Conservation (phyloP, 2,888 invertebrate species). For the Andrena haemorrhoa region DNA sequence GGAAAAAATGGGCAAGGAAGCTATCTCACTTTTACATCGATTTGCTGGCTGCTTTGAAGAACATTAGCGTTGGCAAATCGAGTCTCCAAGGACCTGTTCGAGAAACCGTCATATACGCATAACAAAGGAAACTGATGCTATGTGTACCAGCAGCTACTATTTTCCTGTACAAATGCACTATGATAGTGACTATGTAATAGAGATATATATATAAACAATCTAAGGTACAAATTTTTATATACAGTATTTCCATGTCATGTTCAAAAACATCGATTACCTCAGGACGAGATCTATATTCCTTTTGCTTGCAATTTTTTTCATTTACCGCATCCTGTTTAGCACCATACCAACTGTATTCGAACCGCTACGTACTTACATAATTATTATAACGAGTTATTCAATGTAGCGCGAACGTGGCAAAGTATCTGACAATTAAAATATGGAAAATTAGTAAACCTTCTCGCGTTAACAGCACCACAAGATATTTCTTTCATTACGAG, state of each 20-base stretch:
- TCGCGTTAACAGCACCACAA: constrained; percentile 13
- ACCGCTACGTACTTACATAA: constrained; percentile 18
- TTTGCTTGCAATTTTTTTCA: constrained; percentile 23
- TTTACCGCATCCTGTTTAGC: constrained; percentile 35
- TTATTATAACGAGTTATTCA: constrained; percentile 2
- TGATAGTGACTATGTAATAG: constrained; percentile 34
- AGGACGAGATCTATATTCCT: constrained; percentile 10
- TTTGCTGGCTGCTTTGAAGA: constrained; percentile 9
- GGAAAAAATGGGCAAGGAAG: constrained; percentile 4
- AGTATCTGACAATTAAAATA: constrained; percentile 10
- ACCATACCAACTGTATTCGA: constrained; percentile 33
- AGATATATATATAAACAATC: constrained; percentile 44
- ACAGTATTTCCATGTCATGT: constrained; percentile 33
- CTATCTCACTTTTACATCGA: constrained; percentile 6
- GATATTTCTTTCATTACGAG: not conserved
- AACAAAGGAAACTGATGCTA: constrained; percentile 10
- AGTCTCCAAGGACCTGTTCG: not conserved
- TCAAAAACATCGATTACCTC: constrained; percentile 51
- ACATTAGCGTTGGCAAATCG: constrained; percentile 12
- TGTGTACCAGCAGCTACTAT: constrained; percentile 9
- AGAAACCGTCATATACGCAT: constrained; percentile 21
- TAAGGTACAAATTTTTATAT: constrained; percentile 48
- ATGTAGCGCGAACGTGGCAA: constrained; percentile 11
- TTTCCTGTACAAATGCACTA: constrained; percentile 48
- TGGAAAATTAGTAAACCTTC: constrained; percentile 20